Evolutionary conservation across 2,113 vertebrate genomes (phyloP), one percentile per base, ranked within the genome.

Genomic region (Callospermophilus lateralis): DNA sequence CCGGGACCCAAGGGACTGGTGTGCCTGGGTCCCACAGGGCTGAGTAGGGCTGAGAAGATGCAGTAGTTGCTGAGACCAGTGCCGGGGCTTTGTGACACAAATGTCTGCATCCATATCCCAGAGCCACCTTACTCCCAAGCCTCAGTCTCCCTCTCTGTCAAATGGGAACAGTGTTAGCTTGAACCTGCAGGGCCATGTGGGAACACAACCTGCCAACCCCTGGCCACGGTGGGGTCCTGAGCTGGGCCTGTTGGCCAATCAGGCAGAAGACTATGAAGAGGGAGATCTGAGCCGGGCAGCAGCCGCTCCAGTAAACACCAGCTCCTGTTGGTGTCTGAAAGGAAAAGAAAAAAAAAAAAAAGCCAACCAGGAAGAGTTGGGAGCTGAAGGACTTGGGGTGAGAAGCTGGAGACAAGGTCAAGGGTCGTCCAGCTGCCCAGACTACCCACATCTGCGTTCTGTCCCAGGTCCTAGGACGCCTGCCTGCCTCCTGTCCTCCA

Each of bases 361-460:
- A 39, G 37, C 30, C 61, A n/a, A 51, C 16, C 53, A 20, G 58
- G 70, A 32, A 4, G 51, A 0, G 6, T 4, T 15, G 26, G 26
- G 16, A 68, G 77, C 79, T 0, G 0, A 42, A 78, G 70, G 73
- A 22, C 34, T 13, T 16, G 51, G 53, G 84, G 89, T 79, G 81
- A 48, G 1, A 3, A 34, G 42, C 22, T 3, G 72, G 93, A 42
- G 93, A 48, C 55, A 92, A 86, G 94, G 28, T 72, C 11, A 2
- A 15, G n/a, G 70, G 67, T 61, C 2, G 9, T 39, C 51, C 77
- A 78, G 78, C 85, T 17, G 39, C 87, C 61, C 11, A 92, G 96
- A 93, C 94, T 63, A 76, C 96, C 84, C 45, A 73, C 93, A 80
- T 70, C 91, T 92, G 90, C 86, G 87, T 76, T 90, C 63, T 30